These are phyloP conservation scores for Epistrophe grossulariae DNA, from an alignment of 2,888 invertebrate species.

Conservation along the genomic window DNA sequence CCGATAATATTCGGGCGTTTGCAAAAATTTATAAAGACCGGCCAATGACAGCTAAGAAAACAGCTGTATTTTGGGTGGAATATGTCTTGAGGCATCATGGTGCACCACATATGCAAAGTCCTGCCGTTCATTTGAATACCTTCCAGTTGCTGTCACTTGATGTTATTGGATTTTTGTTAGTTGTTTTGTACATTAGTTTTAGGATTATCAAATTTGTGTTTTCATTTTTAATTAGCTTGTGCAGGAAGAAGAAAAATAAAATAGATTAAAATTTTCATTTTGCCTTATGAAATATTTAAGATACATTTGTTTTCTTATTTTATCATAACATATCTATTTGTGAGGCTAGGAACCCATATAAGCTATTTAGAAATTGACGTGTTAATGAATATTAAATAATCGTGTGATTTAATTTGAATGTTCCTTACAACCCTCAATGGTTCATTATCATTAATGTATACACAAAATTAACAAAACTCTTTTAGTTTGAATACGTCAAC, in stretches of 20 bases:
- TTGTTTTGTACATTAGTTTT: neutral
- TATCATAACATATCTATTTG: too few species aligned
- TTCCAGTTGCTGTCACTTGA: slow-evolving; percentile 77
- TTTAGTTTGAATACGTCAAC: too few species aligned
- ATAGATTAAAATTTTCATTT: neutral
- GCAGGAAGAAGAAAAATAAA: neutral
- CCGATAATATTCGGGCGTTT: slow-evolving; percentile 80
- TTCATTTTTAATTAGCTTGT: neutral
- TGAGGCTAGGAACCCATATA: too few species aligned
- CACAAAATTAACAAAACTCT: too few species aligned
- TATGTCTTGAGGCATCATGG: slow-evolving; percentile 85
- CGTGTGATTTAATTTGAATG: too few species aligned
- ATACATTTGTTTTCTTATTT: too few species aligned
- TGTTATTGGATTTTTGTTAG: slow-evolving; percentile 39
- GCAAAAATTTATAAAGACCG: slow-evolving; percentile 85
- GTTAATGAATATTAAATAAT: too few species aligned
- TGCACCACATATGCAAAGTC: slow-evolving; percentile 84
- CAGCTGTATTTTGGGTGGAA: slow-evolving; percentile 86
- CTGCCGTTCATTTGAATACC: slow-evolving; percentile 83
- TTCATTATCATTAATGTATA: too few species aligned
- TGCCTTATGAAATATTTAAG: too few species aligned
- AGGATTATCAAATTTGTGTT: neutral
- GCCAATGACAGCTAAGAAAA: slow-evolving; percentile 84
- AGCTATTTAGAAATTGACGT: too few species aligned
- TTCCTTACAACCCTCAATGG: too few species aligned